Evolutionary conservation across 2,113 vertebrate species (phyloP), one percentile per base, ranked within the genome.

Genomic region (Paracanthobrama guichenoti): DNA sequence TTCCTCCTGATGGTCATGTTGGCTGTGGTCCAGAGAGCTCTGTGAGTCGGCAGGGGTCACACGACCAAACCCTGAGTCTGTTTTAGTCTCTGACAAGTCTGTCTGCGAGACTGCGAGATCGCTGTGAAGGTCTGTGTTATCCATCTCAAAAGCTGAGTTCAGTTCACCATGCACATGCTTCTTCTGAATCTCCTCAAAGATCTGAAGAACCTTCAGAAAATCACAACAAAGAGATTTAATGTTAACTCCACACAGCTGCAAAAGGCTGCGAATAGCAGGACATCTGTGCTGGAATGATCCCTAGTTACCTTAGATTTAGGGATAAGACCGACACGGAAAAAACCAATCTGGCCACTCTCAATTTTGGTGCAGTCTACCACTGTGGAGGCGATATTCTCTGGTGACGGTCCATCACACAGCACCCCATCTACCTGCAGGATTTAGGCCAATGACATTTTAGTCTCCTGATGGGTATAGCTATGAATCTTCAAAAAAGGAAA

Each of bases 341-440:
- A 97, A 0, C 95, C 95, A 5, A 97, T 93, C 24, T 91, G 92
- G 6, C 96, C 96, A 0, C 89, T 94, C 78, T 96, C 93, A 0
- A 97, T 96, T 87, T 95, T 96, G 67, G 96, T 97, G 90, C 96
- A 97, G 91, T 97, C 95, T n/a, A 97, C 96, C 11, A 97, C 96
- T 0, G 96, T 97, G 59, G 96, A 97, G 44, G 96, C 96, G 44
- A 96, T 94, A 78, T 97, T 97, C 89, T 97, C 96, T 28, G 96
- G 96, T 9, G 96, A 97, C 0, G 96, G 94, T 0, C 96, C 96
- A 26, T 95, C 95, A 83, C 96, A 97, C 16, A 97, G 91, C 7
- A 97, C 96, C 3, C 95, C 96, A 85, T 97, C 94, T 71, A 97
- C 96, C 96, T 97, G 18, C 3, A 82, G 9, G 1, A 46, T 78